These are phyloP conservation scores for Anthoptus insignis DNA, from an alignment of 2,888 invertebrate species.

Conservation along the genomic window DNA sequence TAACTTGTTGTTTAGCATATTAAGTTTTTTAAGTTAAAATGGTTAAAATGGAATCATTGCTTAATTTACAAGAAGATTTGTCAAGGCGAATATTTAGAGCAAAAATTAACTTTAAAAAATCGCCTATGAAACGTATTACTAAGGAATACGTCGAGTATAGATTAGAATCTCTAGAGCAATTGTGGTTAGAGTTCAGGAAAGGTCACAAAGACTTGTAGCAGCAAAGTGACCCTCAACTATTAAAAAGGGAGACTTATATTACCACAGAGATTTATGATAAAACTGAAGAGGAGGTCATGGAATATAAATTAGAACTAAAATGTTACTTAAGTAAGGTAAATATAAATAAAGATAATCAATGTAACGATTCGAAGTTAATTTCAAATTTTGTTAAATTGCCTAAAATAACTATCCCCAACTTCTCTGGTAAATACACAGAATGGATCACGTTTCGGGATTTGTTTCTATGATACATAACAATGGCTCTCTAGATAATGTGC, in stretches of 20 bases:
- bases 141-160: slow-evolving; percentile 29
- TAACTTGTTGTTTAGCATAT: neutral
- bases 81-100: slow-evolving; percentile 6
- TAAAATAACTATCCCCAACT: slow-evolving; percentile 35
- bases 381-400: slow-evolving; percentile 15
- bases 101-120: slow-evolving; percentile 32
- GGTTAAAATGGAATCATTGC: slow-evolving; percentile 9
- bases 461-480: slow-evolving; percentile 11
- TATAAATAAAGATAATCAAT: neutral
- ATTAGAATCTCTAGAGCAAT: slow-evolving; percentile 29
- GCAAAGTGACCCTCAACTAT: neutral
- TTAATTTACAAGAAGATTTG: slow-evolving; percentile 21
- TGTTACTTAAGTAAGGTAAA: neutral
- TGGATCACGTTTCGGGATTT: slow-evolving; percentile 38
- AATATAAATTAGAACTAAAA: slow-evolving; percentile 24
- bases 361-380: neutral
- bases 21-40: neutral
- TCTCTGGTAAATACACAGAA: slow-evolving; percentile 37
- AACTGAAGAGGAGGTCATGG: slow-evolving; percentile 19
- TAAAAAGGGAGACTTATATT: slow-evolving; percentile 7
- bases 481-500: slow-evolving; percentile 17
- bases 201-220: slow-evolving; percentile 23
- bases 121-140: slow-evolving; percentile 15
- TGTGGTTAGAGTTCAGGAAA: slow-evolving; percentile 26
- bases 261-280: slow-evolving; percentile 14